Evolutionary conservation across 2,113 vertebrate genomes (phyloP), one percentile per base, ranked within the genome.

Genomic region (Enhydra lutris): DNA sequence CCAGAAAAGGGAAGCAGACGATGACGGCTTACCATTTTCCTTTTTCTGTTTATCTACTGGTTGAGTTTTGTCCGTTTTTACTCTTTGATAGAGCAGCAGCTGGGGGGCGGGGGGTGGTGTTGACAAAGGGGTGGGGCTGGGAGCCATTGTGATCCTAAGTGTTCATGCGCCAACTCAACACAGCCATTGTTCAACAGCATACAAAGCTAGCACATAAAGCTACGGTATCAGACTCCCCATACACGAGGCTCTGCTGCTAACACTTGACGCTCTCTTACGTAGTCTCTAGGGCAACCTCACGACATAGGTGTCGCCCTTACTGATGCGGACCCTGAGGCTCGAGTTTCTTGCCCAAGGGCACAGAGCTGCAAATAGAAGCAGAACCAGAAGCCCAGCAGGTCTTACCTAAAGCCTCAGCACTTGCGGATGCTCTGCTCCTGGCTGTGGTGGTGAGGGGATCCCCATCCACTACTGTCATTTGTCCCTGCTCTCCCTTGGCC

Each of bases 11-110:
- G 50, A 29, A 50, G 15, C 52, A 12, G 26, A 18, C 2, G 0
- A 1, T 11, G 57, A 50, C 3, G 1, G 39, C 57, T 13, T 13
- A 0, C 29, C 39, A 0, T 34, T 4, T 45, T 34, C 57, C 12
- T 21, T 47, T 45, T 26, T 26, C 67, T 29, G 1, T 18, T 0
- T 23, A 18, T 24, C 59, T 20, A 1, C 52, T 0, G 74, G 74
- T 78, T 31, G 42, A 47, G 74, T 17, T 76, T 45, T 76, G 42
- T 15, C 21, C 14, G 3, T 17, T 26, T 76, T 31, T 31, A 2
- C 26, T 78, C 26, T 4, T 18, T 47, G 74, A 47, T 78, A 42
- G 26, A 31, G 26, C 4, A 42, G 24, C 13, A n/a, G 13, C 15
- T 47, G 42, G 26, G 57, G 20, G 52, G 15, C 4, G 6, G 55